These are phyloP conservation scores for Apis dorsata DNA, from an alignment of 1,140 invertebrate genomes.

Conservation along the genomic window DNA sequence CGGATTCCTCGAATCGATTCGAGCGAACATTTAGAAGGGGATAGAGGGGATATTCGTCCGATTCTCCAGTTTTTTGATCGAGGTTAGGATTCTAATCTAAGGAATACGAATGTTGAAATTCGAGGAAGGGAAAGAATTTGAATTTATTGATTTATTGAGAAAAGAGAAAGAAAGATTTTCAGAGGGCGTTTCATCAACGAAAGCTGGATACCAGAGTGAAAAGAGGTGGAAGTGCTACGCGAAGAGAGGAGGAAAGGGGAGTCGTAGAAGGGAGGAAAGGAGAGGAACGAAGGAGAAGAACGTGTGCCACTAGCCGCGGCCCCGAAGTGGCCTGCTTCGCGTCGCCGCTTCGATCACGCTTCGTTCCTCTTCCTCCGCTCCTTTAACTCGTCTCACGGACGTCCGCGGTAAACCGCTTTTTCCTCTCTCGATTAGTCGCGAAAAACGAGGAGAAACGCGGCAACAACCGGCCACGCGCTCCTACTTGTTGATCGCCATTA, in stretches of 20 bases:
- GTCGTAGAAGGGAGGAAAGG: conserved; percentile 30
- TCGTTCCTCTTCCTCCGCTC: conserved; percentile 40
- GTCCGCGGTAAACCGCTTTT: conserved; percentile 66
- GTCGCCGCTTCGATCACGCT: conserved; percentile 66
- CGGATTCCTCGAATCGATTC: background rate
- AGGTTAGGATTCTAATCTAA: no score
- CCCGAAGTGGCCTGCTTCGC: conserved; percentile 71
- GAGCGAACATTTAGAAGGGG: no score
- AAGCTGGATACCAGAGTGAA: conserved; percentile 29
- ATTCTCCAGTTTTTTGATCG: no score
- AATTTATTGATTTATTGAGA: no score
- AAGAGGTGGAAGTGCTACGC: conserved; percentile 17
- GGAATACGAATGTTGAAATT: no score
- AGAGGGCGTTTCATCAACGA: conserved; percentile 7
- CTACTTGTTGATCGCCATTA: conserved; percentile 45
- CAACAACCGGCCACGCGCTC: conserved; percentile 15
- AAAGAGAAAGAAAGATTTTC: background rate
- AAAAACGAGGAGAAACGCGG: conserved; percentile 68
- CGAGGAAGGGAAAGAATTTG: no score
- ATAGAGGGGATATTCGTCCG: no score
- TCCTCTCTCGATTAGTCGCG: conserved; percentile 63
- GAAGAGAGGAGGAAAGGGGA: conserved; percentile 4
- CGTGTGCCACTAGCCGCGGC: conserved; percentile 71
- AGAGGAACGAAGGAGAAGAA: conserved; percentile 36
- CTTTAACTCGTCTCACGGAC: conserved; percentile 17